Evolutionary conservation across 2,113 vertebrate species (phyloP).

Genomic region (Ascaphus truei): DNA sequence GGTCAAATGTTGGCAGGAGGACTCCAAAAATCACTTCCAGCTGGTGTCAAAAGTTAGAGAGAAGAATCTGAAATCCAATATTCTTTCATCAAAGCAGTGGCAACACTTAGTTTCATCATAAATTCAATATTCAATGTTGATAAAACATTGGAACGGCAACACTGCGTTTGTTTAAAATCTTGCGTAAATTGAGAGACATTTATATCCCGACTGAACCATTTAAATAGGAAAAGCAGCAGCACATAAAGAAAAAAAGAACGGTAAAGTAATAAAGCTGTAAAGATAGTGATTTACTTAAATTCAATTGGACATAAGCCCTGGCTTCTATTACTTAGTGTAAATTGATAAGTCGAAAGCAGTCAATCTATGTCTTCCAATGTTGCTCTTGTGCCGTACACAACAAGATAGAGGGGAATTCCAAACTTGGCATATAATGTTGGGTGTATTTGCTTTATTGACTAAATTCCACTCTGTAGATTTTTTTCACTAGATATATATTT

Average conservation of each 20-base stretch:
- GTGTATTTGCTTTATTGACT: too few species aligned
- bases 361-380: not conserved
- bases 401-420: not conserved
- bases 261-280: not conserved
- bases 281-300: not conserved
- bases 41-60: slow-evolving; percentile 49
- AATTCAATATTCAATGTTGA: slow-evolving; percentile 23
- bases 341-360: not conserved
- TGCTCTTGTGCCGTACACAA: not conserved
- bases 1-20: slow-evolving; percentile 54
- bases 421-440: too few species aligned
- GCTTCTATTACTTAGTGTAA: not conserved
- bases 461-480: too few species aligned
- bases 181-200: not conserved
- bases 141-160: not conserved
- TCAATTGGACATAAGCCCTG: not conserved
- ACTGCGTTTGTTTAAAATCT: slow-evolving; percentile 2
- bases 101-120: slow-evolving; percentile 30
- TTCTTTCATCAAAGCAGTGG: slow-evolving; percentile 42
- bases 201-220: too few species aligned
- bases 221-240: not conserved
- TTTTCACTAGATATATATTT: too few species aligned
- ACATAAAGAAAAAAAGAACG: not conserved
- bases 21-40: slow-evolving; percentile 59
- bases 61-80: slow-evolving; percentile 51